A percentile compares a stretch with the other conserved stretches of the same genome.
These are phyloP conservation scores for Ptilonorhynchus violaceus DNA, from an alignment of 2,113 vertebrate genomes.

Conservation along the genomic window DNA sequence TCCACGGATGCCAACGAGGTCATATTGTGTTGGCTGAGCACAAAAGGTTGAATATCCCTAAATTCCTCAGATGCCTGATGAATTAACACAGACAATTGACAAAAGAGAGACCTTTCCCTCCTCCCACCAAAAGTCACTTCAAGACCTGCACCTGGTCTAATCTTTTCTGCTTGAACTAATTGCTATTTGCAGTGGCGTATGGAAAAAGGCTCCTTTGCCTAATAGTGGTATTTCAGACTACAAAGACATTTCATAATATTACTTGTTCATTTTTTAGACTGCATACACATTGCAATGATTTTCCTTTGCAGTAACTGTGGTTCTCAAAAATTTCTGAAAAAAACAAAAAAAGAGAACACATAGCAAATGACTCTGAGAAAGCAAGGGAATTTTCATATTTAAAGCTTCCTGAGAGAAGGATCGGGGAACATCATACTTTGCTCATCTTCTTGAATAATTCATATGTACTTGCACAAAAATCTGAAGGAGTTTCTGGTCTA, in stretches of 20 bases:
- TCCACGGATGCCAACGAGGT: background rate
- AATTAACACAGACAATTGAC: slow-evolving; percentile 61
- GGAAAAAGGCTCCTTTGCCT: background rate
- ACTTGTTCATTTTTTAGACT: slow-evolving; percentile 14
- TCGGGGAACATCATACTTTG: background rate
- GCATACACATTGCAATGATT: slow-evolving; percentile 35
- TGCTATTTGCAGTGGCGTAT: slow-evolving; percentile 41
- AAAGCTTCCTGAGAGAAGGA: slow-evolving; percentile 24
- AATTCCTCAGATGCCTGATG: slow-evolving; percentile 70
- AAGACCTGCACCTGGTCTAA: slow-evolving; percentile 68
- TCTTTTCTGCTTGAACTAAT: slow-evolving; percentile 72
- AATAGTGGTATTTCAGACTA: slow-evolving; percentile 50
- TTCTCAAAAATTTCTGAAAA: background rate
- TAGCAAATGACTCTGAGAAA: slow-evolving; percentile 9
- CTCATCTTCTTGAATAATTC: slow-evolving; percentile 41
- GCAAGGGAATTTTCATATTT: slow-evolving; percentile 35
- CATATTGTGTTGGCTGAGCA: slow-evolving; percentile 24
- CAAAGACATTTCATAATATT: slow-evolving; percentile 38
- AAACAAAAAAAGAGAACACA: background rate
- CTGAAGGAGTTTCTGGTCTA: background rate
- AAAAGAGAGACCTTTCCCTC: slow-evolving; percentile 26
- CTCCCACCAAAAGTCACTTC: slow-evolving; percentile 31
- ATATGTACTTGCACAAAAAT: background rate
- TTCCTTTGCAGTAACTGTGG: slow-evolving; percentile 20
- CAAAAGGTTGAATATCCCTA: slow-evolving; percentile 54